Conservation (phyloP, 2,888 invertebrate species). For the Apodemia hepburni region DNA sequence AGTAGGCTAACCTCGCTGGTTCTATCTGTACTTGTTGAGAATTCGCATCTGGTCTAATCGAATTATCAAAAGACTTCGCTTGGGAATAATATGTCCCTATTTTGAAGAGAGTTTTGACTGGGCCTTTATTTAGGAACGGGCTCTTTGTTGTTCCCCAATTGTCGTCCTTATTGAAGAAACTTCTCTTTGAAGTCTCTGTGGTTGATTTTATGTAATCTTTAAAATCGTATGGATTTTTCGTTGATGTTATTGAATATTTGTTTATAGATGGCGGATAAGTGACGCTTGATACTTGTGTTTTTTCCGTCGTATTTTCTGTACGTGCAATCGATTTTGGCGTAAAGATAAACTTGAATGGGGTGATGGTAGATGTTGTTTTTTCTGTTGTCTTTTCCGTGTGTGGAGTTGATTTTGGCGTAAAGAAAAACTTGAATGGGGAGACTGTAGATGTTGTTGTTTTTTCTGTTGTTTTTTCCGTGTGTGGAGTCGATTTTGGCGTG, state of each 20-base stretch:
- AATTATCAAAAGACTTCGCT: conserved; percentile 66
- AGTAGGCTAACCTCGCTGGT: conserved; percentile 60
- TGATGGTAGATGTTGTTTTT: conserved; percentile 41
- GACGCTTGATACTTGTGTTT: conserved; percentile 40
- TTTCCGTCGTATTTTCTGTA: conserved; percentile 47
- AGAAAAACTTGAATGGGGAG: conserved; percentile 44
- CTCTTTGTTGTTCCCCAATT: conserved; percentile 77
- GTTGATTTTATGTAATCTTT: conserved; percentile 63
- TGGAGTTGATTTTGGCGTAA: conserved; percentile 34
- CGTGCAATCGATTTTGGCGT: conserved; percentile 34
- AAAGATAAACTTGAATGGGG: conserved; percentile 43
- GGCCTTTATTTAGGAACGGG: conserved; percentile 58
- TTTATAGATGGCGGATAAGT: conserved; percentile 42
- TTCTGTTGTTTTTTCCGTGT: conserved; percentile 44
- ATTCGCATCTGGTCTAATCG: conserved; percentile 71
- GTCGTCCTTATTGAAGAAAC: conserved; percentile 62
- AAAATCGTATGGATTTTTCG: conserved; percentile 79
- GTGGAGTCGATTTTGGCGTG: conserved; percentile 34
- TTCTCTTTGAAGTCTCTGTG: conserved; percentile 49
- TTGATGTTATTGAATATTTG: conserved; percentile 70
- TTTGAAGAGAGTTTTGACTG: conserved; percentile 60
- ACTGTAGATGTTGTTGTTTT: conserved; percentile 40
- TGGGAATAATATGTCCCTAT: conserved; percentile 70
- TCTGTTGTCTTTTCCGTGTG: conserved; percentile 44
- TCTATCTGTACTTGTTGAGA: conserved; percentile 73